Evolutionary conservation across 2,113 vertebrate genomes (phyloP), one percentile per base, ranked within the genome.

Genomic region (Megaceryle torquata): DNA sequence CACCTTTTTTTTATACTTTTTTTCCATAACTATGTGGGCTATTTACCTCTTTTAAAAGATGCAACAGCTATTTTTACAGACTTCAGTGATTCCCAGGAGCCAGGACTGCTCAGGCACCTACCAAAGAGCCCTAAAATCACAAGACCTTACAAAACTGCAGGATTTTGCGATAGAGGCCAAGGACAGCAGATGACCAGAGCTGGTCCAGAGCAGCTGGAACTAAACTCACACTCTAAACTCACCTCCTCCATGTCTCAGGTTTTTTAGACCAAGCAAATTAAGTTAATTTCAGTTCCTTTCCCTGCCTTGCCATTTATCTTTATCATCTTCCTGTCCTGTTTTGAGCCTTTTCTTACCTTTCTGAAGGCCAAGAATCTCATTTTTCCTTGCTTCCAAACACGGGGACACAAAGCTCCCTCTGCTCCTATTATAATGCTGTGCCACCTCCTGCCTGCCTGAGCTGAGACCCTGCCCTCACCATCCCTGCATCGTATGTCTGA

Each of bases 401-500:
- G 19, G 15, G 20, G 37, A 26, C 17, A 48, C 15, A 28, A 26
- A 85, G 9, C 13, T 63, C 31, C 22, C 50, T 33, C 75, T 76
- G 79, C 26, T 75, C 68, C 61, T 22, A 3, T 35, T 50, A 33
- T 64, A 51, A 48, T 4, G 1, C 37, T 5, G 2, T 39, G 60
- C 13, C 37, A 16, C n/a, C 78, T 61, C 56, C 90, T 75, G 60
- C 59, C 37, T 2, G 0, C 24, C 37, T 35, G 69, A 64, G 43
- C 50, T 70, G 50, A 63, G 24, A n/a, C 24, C 44, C 64, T 65
- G 44, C 10, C 39, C 59, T 67, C 26, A 2, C 16, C 2, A 0
- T 11, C 41, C 41, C 53, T 18, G 18, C 0, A 1, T 59, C 12
- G 0, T 0, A 0, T 24, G 15, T 46, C 64, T 72, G 65, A 31